Percentiles rank a stretch among this genome's conserved stretches.
Conservation (phyloP, 2,888 invertebrate species). For the Acleris holmiana region DNA sequence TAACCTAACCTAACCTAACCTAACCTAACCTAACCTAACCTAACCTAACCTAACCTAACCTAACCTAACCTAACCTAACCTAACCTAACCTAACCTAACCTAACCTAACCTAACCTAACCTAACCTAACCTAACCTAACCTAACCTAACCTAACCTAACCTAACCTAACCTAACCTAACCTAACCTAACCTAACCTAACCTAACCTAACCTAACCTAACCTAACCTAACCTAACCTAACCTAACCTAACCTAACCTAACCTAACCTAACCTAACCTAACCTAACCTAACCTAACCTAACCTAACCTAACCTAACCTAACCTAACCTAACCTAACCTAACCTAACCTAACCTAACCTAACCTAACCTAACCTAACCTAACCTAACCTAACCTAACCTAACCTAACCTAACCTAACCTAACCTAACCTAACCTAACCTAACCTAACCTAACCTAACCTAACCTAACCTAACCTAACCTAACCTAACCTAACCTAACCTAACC, state of each 20-base stretch:
- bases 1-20: slow-evolving; percentile 15
- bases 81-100: slow-evolving; percentile 15
- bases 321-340: slow-evolving; percentile 15
- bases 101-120: slow-evolving; percentile 15
- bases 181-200: slow-evolving; percentile 15
- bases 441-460: slow-evolving; percentile 15
- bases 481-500: slow-evolving; percentile 15
- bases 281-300: slow-evolving; percentile 15
- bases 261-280: slow-evolving; percentile 15
- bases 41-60: slow-evolving; percentile 15
- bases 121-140: slow-evolving; percentile 15
- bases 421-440: slow-evolving; percentile 15
- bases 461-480: slow-evolving; percentile 15
- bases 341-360: slow-evolving; percentile 15
- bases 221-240: slow-evolving; percentile 15
- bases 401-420: slow-evolving; percentile 15
- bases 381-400: slow-evolving; percentile 15
- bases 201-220: slow-evolving; percentile 15
- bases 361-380: slow-evolving; percentile 15
- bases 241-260: slow-evolving; percentile 15
- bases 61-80: slow-evolving; percentile 15
- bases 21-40: slow-evolving; percentile 15
- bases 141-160: slow-evolving; percentile 15
- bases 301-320: slow-evolving; percentile 15
- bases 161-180: slow-evolving; percentile 15